Evolutionary conservation across 2,888 invertebrate species (phyloP).

Genomic region (Limnephilus marmoratus): DNA sequence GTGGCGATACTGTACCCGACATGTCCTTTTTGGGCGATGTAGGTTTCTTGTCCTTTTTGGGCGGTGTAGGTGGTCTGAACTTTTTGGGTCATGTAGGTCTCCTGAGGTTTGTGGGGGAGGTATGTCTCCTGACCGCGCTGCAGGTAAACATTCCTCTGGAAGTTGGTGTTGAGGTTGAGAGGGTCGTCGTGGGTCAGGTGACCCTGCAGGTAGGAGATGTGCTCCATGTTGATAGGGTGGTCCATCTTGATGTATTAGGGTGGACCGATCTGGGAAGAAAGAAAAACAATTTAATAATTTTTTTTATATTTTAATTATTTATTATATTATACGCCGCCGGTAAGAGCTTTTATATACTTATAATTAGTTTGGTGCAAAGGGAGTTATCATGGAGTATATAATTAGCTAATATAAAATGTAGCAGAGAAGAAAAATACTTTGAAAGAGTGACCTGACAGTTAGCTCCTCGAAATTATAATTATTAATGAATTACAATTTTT

Average conservation of each 20-base stretch:
- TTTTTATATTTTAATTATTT: background rate
- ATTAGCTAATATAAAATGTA: too few relatives aligned
- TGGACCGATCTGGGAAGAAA: conserved; percentile 37
- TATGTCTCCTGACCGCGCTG: conserved; percentile 51
- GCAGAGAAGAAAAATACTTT: too few relatives aligned
- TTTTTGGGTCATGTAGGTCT: conserved; percentile 50
- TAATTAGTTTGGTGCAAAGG: too few relatives aligned
- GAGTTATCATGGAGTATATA: too few relatives aligned
- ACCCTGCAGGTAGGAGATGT: conserved; percentile 50
- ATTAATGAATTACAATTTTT: too few relatives aligned
- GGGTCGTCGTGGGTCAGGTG: conserved; percentile 51
- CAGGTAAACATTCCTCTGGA: conserved; percentile 52
- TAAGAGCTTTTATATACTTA: background rate
- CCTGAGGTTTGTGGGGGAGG: conserved; percentile 50
- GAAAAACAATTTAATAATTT: background rate
- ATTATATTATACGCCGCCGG: background rate
- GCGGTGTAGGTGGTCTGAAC: conserved; percentile 37
- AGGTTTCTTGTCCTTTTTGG: conserved; percentile 52
- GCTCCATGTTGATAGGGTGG: conserved; percentile 56
- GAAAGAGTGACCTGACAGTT: too few relatives aligned
- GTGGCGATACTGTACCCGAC: conserved; percentile 51
- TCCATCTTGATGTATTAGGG: conserved; percentile 34
- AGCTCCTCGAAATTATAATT: too few relatives aligned
- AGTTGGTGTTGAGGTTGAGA: conserved; percentile 56
- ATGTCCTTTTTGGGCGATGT: conserved; percentile 52